Percentiles rank a stretch among this genome's conserved stretches.
Evolutionary conservation across 2,797 vertebrate genomes (phyloP).

Genomic region (Iguana delicatissima): DNA sequence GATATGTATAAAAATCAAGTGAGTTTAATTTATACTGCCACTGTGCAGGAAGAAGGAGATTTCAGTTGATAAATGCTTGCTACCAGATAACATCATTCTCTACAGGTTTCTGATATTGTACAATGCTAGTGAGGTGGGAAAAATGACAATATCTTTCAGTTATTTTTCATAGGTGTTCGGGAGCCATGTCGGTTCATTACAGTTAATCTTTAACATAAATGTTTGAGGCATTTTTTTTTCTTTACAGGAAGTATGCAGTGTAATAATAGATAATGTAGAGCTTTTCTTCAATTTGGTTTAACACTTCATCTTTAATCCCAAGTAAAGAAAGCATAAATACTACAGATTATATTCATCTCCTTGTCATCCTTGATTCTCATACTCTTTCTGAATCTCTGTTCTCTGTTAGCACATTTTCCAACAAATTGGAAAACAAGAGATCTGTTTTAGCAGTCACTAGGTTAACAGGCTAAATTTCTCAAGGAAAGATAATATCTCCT

Average conservation of each 20-base stretch:
- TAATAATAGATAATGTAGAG: background rate
- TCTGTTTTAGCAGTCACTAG: too few relatives aligned
- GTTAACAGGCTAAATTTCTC: background rate
- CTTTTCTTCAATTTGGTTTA: background rate
- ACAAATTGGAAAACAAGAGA: background rate
- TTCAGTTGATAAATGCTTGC: conserved; percentile 64
- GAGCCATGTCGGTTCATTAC: conserved; percentile 66
- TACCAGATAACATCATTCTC: conserved; percentile 59
- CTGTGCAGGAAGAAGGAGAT: conserved; percentile 15
- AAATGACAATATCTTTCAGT: conserved; percentile 63
- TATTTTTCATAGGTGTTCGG: conserved; percentile 62
- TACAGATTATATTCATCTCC: background rate
- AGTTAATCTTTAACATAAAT: conserved; percentile 53
- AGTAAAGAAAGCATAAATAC: background rate
- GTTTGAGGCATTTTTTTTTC: conserved; percentile 46
- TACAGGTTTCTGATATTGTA: conserved; percentile 51
- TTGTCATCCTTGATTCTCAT: background rate
- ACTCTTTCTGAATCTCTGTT: background rate
- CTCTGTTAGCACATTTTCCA: background rate
- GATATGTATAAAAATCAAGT: conserved; percentile 52
- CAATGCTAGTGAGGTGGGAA: conserved; percentile 38
- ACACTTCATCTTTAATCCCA: background rate
- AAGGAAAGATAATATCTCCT: background rate
- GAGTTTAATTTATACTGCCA: conserved; percentile 60
- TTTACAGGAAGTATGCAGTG: conserved; percentile 25